Conservation (phyloP, 2,888 invertebrate species). For the Nephrotoma appendiculata region DNA sequence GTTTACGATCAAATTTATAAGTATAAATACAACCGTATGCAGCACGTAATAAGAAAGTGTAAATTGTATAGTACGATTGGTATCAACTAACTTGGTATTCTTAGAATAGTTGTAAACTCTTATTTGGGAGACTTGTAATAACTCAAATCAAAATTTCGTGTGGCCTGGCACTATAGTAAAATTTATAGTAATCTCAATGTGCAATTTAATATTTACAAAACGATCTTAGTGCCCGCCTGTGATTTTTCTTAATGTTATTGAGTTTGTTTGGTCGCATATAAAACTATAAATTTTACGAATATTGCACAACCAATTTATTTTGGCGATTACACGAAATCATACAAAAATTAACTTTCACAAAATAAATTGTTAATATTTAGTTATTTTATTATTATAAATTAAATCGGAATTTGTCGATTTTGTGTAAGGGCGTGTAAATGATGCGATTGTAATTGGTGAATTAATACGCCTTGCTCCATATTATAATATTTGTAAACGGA, state of each 20-base stretch:
- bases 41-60: background rate
- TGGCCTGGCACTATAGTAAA: background rate
- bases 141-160: background rate
- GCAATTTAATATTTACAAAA: background rate
- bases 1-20: background rate
- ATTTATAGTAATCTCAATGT: background rate
- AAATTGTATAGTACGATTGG: background rate
- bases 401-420: background rate
- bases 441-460: background rate
- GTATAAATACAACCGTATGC: background rate
- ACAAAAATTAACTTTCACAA: background rate
- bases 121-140: background rate
- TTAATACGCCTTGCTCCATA: background rate
- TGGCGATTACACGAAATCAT: background rate
- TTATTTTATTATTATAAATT: background rate
- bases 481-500: no score
- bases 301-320: background rate
- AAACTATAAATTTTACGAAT: background rate
- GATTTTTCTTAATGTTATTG: background rate
- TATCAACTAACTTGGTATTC: background rate
- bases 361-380: background rate
- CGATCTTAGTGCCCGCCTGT: background rate
- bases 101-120: background rate
- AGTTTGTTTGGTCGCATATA: background rate
- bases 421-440: background rate